Conservation (phyloP, 2,113 vertebrate genomes). For the Cairina moschata region DNA sequence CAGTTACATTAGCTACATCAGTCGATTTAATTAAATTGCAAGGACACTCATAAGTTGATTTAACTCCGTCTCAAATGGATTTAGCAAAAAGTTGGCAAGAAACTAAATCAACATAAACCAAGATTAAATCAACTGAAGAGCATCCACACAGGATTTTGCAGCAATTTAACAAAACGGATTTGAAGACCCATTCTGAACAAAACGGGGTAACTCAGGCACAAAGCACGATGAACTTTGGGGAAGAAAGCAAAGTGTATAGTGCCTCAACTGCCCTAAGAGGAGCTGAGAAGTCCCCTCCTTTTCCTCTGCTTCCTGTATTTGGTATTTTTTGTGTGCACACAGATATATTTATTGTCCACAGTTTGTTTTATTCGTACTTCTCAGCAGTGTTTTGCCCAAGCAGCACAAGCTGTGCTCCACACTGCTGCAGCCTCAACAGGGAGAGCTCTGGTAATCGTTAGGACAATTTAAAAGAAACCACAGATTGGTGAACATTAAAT, state of each 20-base stretch:
- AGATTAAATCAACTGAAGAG: conserved; percentile 62
- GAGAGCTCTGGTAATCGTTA: neutral
- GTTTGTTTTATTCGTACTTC: neutral
- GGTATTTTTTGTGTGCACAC: neutral
- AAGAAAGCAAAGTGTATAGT: neutral
- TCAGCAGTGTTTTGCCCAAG: neutral
- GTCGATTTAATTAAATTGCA: conserved; percentile 69
- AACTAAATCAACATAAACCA: conserved; percentile 62
- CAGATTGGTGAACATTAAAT: neutral
- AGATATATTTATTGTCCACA: neutral
- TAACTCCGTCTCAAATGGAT: conserved; percentile 64
- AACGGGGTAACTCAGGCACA: neutral
- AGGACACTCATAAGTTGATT: conserved; percentile 67
- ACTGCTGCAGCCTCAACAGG: neutral
- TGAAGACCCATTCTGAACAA: neutral
- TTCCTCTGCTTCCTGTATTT: neutral
- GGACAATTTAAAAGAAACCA: neutral
- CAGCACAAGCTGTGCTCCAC: neutral
- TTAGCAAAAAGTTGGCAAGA: conserved; percentile 57
- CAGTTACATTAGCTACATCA: conserved; percentile 67
- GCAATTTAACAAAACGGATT: conserved; percentile 20
- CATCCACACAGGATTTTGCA: conserved; percentile 40
- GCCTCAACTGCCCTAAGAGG: neutral
- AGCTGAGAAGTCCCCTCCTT: neutral
- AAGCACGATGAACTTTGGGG: neutral